Base-by-base conservation (phyloP, 2,113 vertebrate genomes). In the Ailurus styani region DNA sequence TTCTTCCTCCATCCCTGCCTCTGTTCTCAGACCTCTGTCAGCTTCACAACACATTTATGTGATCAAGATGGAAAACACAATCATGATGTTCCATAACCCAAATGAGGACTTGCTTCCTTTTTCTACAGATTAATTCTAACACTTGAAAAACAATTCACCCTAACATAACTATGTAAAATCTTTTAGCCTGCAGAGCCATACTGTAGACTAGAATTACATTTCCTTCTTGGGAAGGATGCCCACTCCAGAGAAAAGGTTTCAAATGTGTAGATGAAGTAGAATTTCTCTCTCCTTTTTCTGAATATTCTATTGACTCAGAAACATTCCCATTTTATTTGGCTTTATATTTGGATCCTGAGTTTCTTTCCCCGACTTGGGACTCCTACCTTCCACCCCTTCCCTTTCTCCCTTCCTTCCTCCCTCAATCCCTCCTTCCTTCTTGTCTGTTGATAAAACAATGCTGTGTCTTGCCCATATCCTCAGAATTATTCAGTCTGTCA, bases 251-350 rank as follows among this genome's bases (percentile, higher is more conserved):
- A 50, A 62, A 68, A 91, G 17, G 1, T 75, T 47, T 20, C 21
- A 11, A 27, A 29, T 18, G 50, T 20, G 15, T 34, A 55, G 10
- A 54, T 57, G 14, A 40, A 81, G 45, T 29, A 3, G 10, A 37
- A 77, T 40, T 82, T 84, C 11, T 87, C 81, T 77, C 52, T 93
- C 64, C 6, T 7, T 72, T 40, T 70, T 37, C 2, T 10, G 25
- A 66, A 40, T 8, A 84, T 25, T 52, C 66, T 75, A 18, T 60
- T 42, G 78, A 25, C 6, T 96, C 78, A 83, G 52, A 97, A 95
- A 70, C 15, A 68, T 23, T 55, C 7, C 18, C 29, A 9, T 27
- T 87, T 90, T 34, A 57, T 62, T 94, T 87, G 84, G 57, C 54
- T 84, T 84, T n/a, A 3, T 90, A 15, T 66, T 86, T 87, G 66